Conservation (phyloP, 2,113 vertebrate genomes). For the Antechinus stuartii region DNA sequence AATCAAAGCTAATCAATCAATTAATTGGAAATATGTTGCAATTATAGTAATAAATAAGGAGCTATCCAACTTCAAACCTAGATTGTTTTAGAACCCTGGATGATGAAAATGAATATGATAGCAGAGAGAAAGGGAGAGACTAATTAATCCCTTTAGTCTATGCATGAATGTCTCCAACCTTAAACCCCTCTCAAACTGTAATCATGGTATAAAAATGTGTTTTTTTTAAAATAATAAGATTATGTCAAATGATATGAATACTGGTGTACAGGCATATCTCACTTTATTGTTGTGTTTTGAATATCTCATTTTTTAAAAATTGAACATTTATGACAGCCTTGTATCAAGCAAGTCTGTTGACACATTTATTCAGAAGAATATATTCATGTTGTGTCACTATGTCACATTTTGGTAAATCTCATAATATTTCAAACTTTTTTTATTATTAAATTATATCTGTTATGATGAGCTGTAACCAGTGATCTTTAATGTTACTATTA, state of each 20-base stretch:
- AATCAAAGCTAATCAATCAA: neutral
- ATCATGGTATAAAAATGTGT: neutral
- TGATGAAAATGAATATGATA: neutral
- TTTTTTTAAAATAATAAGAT: neutral
- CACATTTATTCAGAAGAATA: neutral
- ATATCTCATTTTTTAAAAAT: too few species aligned
- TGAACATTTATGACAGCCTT: neutral
- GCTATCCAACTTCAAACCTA: neutral
- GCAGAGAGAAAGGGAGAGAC: neutral
- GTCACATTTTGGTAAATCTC: neutral
- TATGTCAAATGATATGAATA: neutral
- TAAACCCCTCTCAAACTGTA: neutral
- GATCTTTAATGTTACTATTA: too few species aligned
- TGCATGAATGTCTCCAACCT: neutral
- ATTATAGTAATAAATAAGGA: neutral
- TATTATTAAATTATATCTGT: too few species aligned
- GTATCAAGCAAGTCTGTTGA: neutral
- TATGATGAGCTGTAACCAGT: too few species aligned
- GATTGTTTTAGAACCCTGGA: neutral
- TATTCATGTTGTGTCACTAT: neutral
- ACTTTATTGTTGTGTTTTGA: neutral
- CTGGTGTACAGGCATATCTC: neutral
- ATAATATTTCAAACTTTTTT: too few species aligned
- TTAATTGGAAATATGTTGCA: neutral
- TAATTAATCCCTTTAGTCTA: neutral